Conservation (phyloP, 2,888 invertebrate species). For the Pachliopta kotzebuea region DNA sequence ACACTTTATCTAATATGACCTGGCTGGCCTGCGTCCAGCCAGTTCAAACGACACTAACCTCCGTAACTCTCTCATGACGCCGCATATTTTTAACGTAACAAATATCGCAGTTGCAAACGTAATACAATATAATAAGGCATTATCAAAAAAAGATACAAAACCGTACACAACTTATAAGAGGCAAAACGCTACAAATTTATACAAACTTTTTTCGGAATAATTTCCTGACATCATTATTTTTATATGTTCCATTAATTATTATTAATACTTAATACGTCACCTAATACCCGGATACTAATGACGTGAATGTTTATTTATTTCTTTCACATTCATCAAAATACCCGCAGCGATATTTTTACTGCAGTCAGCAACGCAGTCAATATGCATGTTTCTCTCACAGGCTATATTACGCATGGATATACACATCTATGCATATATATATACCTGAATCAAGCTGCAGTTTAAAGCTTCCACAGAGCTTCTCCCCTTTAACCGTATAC, state of each 20-base stretch:
- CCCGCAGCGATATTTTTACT: slow-evolving; percentile 8
- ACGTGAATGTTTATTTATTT: slow-evolving; percentile 6
- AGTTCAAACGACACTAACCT: slow-evolving; percentile 48
- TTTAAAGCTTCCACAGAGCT: too few relatives aligned
- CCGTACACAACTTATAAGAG: background rate
- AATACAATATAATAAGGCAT: background rate
- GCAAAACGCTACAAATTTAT: background rate
- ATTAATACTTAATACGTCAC: too few relatives aligned
- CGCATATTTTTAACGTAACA: slow-evolving; percentile 79
- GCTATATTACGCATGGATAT: too few relatives aligned
- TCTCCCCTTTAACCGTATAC: background rate
- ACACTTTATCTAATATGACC: slow-evolving; percentile 37
- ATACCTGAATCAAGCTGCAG: background rate
- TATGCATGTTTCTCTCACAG: background rate
- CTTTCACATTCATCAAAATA: slow-evolving; percentile 14
- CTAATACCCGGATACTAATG: too few relatives aligned
- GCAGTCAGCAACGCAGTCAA: background rate
- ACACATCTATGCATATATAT: too few relatives aligned
- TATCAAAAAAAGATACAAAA: too few relatives aligned
- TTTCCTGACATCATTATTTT: too few relatives aligned
- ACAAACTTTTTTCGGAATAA: background rate
- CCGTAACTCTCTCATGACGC: slow-evolving; percentile 76
- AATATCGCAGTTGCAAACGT: slow-evolving; percentile 51
- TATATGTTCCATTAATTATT: too few relatives aligned
- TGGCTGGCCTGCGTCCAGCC: slow-evolving; percentile 67